Base-by-base conservation (phyloP, 2,888 invertebrate species). In the Acleris holmiana region DNA sequence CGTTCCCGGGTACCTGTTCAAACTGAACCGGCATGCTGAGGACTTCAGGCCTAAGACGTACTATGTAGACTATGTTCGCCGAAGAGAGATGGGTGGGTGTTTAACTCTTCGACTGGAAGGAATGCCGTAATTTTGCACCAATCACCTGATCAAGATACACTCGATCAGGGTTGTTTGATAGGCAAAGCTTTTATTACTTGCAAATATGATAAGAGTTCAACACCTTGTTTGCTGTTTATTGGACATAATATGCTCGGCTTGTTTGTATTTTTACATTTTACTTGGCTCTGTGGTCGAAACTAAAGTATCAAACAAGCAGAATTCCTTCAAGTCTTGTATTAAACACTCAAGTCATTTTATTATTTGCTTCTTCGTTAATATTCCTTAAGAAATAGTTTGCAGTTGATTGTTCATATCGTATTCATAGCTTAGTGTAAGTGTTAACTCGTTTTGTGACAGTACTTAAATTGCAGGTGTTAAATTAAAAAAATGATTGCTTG, bases 81-180 rank as follows among this genome's bases (percentile, higher is more conserved):
- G 85, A 83, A 83, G 91, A 86, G 88, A 91, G 78, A 83, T 90
- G 89, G 92, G 92, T 92, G 91, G 89, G 92, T 91, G 91, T 89
- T 91, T 90, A 90, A 88, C 85, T 88, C 21, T 35, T 86, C 80
- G 84, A 84, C 82, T 81, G 87, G 87, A 88, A 88, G 88, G 88
- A 88, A 84, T 84, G 80, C 77, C 73, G 61, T 53, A 50, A 55
- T 68, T 61, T 62, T 77, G 85, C 88, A 88, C 87, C 70, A 64
- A 72, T 70, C 66, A 58, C 61, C 61, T 66, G 57, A 61, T 51
- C 29, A 48, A 47, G 29, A 58, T n/a, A 61, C 51, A 66, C 41
- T 61, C 51, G 41, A 61, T 61, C 61, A 56, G 66, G 66, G 56
- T 61, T 51, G 40, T 56, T 56, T 57, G 57, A 50, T 7, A 57